These are phyloP conservation scores for Mastacembelus armatus DNA, from an alignment of 2,797 vertebrate genomes.

Conservation along the genomic window DNA sequence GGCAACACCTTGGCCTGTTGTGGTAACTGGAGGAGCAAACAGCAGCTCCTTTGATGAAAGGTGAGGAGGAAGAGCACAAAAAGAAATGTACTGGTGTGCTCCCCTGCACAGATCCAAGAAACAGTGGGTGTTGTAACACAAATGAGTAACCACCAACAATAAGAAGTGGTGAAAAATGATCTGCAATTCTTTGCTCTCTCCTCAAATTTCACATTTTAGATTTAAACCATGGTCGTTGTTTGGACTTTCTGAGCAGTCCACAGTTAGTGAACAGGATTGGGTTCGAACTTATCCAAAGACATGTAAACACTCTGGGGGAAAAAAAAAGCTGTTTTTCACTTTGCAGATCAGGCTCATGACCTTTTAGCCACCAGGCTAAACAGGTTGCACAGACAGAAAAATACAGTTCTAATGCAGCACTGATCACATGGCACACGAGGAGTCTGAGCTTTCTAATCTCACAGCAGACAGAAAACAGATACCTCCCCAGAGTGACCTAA, in stretches of 20 bases:
- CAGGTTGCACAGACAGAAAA: too few relatives aligned
- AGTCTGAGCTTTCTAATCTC: conserved; percentile 1
- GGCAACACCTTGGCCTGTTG: conserved; percentile 68
- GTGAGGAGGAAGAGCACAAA: conserved; percentile 28
- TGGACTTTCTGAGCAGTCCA: too few relatives aligned
- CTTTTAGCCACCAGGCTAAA: neutral
- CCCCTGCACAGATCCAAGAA: conserved; percentile 12
- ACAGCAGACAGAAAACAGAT: conserved; percentile 11
- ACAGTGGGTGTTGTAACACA: conserved; percentile 23
- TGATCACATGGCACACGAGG: neutral
- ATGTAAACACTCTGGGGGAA: neutral
- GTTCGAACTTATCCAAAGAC: too few relatives aligned
- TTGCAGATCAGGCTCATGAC: neutral
- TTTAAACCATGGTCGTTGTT: neutral
- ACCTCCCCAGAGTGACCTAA: conserved; percentile 27
- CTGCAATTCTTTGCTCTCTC: neutral
- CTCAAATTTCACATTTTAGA: conserved; percentile 15
- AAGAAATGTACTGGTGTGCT: conserved; percentile 6
- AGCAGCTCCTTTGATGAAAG: conserved; percentile 43
- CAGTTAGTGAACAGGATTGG: neutral
- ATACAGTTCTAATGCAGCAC: too few relatives aligned
- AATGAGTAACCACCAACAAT: conserved; percentile 43
- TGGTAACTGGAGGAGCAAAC: conserved; percentile 70
- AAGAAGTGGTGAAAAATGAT: conserved; percentile 36
- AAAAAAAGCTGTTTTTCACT: too few relatives aligned